Base-by-base conservation (phyloP, 2,888 invertebrate species). In the Nemotelus pantherinus region DNA sequence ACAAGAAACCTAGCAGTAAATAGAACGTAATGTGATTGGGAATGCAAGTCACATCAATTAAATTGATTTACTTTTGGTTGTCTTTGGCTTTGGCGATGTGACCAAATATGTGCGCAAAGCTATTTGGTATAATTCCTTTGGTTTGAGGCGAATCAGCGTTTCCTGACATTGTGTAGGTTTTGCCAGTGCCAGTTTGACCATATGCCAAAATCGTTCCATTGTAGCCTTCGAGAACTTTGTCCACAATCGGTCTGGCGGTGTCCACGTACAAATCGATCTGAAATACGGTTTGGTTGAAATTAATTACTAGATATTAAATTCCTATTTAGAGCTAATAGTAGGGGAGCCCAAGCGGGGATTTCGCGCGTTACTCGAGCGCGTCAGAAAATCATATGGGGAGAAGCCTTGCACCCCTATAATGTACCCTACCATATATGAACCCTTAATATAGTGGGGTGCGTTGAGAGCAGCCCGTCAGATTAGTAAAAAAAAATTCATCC, bases 91-190 rank as follows among this genome's bases (percentile, higher is more conserved):
- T 95, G 0, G 99, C 96, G 82, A 99, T 99, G 83, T 97, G 96
- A 47, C 97, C 97, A 88, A 99, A 99, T 82, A 99, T 96, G 83
- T 99, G 99, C 0, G 98, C 98, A 88, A 99, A 99, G 0, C 98
- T 97, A 88, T 99, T 99, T 0, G 99, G 99, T 83, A 99, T 99
- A 82, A 99, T 97, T 64, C 99, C 99, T 79, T 95, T 91, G 6
- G 95, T 89, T 84, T 98, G 97, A 0, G 97, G 95, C 10, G 94
- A 93, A 2, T 93, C 90, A 81, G 95, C 91, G 79, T 93, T 91
- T 0, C 99, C 99, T 1, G 97, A 95, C 99, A 99, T 99, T 0
- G 99, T 99, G 87, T 94, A 99, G 0, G 99, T 99, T 89, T 99
- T 99, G 6, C 99, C 99, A 0, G 99, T 99, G 39, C 99, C 99